Evolutionary conservation across 2,797 vertebrate genomes (phyloP).

Genomic region (Lates japonicus): DNA sequence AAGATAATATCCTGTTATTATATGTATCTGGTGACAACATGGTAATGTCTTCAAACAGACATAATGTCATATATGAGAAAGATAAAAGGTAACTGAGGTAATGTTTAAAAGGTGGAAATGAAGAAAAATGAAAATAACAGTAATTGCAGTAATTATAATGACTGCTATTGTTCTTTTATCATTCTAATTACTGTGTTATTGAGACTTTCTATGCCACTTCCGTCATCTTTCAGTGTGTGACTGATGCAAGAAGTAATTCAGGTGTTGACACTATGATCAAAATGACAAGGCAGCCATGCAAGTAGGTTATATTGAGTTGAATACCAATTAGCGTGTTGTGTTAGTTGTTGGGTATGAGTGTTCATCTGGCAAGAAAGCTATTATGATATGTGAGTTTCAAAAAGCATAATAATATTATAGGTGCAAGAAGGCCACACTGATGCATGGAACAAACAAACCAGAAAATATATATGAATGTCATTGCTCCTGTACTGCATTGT

Average conservation of each 20-base stretch:
- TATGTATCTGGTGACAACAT: not conserved
- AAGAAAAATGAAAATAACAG: not conserved
- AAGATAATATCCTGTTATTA: not conserved
- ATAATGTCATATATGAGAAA: not conserved
- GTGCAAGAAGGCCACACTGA: not conserved
- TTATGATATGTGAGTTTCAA: slow-evolving; percentile 18
- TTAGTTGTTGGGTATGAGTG: not conserved
- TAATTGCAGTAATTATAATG: not conserved
- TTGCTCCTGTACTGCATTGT: not conserved
- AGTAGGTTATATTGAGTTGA: slow-evolving; percentile 34
- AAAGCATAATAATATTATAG: not conserved
- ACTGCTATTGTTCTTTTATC: slow-evolving; percentile 5
- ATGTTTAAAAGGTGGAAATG: slow-evolving; percentile 11
- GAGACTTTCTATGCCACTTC: not conserved
- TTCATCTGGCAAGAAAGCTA: slow-evolving; percentile 23
- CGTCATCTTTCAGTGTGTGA: slow-evolving; percentile 5
- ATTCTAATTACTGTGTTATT: slow-evolving; percentile 30
- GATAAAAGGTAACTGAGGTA: not conserved
- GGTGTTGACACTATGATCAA: slow-evolving; percentile 33
- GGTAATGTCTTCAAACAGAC: not conserved
- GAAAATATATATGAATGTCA: not conserved
- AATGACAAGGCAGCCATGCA: slow-evolving; percentile 29
- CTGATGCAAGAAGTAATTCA: slow-evolving; percentile 17
- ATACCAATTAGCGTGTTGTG: slow-evolving; percentile 26
- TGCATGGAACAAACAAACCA: not conserved